A percentile compares a stretch with the other conserved stretches of the same genome.
Conservation (phyloP, 2,113 vertebrate species). For the Amphiprion ocellaris region DNA sequence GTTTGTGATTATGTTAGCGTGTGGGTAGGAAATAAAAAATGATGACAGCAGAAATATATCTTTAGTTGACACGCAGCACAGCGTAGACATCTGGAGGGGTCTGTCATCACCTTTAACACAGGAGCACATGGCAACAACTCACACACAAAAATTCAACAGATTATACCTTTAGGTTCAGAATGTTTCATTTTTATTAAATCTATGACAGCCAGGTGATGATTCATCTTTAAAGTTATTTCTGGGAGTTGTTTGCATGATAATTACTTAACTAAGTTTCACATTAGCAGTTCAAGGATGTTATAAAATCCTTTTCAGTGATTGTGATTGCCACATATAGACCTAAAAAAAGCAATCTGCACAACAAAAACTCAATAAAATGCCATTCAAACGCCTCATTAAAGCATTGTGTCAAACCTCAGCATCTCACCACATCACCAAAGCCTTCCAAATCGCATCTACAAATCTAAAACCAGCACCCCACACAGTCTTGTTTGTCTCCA, state of each 20-base stretch:
- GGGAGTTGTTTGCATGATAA: background rate
- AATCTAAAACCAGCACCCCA: conserved; percentile 14
- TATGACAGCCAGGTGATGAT: background rate
- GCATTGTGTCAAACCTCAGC: conserved; percentile 11
- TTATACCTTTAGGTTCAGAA: background rate
- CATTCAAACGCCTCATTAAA: conserved; percentile 30
- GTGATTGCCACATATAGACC: background rate
- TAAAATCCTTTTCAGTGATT: background rate
- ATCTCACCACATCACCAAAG: background rate
- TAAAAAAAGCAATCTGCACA: conserved; percentile 14
- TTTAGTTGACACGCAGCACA: conserved; percentile 31
- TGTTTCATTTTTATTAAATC: background rate
- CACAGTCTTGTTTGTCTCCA: background rate
- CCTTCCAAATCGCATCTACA: conserved; percentile 7
- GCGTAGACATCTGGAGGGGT: background rate
- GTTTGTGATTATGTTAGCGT: conserved; percentile 1
- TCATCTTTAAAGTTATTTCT: background rate
- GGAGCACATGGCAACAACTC: background rate
- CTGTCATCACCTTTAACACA: background rate
- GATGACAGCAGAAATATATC: conserved; percentile 26
- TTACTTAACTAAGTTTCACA: background rate
- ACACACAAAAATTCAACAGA: conserved; percentile 11
- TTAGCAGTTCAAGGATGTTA: background rate
- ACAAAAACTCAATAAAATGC: background rate
- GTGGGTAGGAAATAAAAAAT: background rate